Conservation (phyloP, 1,140 invertebrate genomes). For the Diabrotica virgifera region DNA sequence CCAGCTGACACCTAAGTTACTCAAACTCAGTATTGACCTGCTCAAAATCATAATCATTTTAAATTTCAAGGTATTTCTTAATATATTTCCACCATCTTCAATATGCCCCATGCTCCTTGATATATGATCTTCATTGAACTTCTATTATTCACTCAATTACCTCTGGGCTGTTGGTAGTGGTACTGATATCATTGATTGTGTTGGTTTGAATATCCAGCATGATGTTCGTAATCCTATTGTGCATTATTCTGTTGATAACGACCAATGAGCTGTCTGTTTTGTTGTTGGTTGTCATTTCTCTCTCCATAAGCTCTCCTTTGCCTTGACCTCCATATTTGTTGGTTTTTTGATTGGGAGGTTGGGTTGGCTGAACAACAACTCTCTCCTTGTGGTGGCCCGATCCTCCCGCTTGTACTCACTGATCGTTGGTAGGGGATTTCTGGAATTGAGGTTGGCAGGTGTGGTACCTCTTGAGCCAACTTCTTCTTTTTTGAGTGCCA, state of each 20-base stretch:
- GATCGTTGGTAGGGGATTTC: too few species aligned
- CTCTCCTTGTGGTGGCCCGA: too few species aligned
- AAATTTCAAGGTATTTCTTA: constrained; percentile 69
- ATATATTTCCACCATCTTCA: constrained; percentile 38
- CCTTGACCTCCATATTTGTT: too few species aligned
- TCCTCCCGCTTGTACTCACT: too few species aligned
- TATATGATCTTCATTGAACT: constrained; percentile 19
- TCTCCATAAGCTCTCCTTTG: too few species aligned
- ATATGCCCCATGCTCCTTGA: constrained; percentile 21
- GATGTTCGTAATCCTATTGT: constrained; percentile 7
- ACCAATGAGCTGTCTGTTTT: neutral
- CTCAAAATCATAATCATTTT: constrained; percentile 98
- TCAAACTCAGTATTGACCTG: constrained; percentile 95
- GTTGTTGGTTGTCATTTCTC: constrained; percentile 15
- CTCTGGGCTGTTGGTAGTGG: constrained; percentile 43
- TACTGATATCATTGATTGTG: constrained; percentile 48
- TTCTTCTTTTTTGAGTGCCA: too few species aligned
- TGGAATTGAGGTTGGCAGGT: too few species aligned
- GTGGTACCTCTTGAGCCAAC: too few species aligned
- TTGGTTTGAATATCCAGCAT: constrained; percentile 42
- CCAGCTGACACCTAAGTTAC: constrained; percentile 81
- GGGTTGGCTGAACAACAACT: too few species aligned
- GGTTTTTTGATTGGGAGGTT: too few species aligned
- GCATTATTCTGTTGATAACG: constrained; percentile 20
- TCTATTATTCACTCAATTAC: constrained; percentile 25